These are phyloP conservation scores for Calidris pugnax DNA, from an alignment of 2,113 vertebrate species.

Conservation along the genomic window DNA sequence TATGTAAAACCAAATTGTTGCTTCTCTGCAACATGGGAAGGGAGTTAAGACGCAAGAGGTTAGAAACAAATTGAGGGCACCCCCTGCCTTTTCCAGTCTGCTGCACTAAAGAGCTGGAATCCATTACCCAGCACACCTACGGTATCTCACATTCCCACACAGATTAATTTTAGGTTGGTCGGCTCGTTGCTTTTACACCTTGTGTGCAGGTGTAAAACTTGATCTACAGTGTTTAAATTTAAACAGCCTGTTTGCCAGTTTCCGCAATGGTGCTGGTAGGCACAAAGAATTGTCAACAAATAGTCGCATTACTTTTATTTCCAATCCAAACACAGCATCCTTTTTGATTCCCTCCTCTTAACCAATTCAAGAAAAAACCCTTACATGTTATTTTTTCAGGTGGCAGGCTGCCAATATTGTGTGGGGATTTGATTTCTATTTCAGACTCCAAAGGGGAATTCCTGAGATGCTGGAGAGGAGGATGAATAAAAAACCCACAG, in stretches of 20 bases:
- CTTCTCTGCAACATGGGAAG: not conserved
- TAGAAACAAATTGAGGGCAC: conserved; percentile 4
- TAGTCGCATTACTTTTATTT: not conserved
- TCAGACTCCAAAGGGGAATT: conserved; percentile 22
- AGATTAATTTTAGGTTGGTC: conserved; percentile 57
- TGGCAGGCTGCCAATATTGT: not conserved
- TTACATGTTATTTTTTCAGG: not conserved
- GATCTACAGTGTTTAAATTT: conserved; percentile 31
- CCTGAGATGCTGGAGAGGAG: not conserved
- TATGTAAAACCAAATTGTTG: not conserved
- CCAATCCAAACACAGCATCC: not conserved
- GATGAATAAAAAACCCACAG: conserved; percentile 20
- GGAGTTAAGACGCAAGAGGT: not conserved
- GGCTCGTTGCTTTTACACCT: conserved; percentile 56
- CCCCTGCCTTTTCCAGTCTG: conserved; percentile 57
- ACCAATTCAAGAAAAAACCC: not conserved
- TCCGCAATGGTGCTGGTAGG: not conserved
- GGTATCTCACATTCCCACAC: conserved; percentile 48
- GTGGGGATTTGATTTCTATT: conserved; percentile 21
- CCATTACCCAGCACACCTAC: conserved; percentile 44
- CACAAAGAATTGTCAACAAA: not conserved
- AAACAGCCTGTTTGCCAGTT: not conserved
- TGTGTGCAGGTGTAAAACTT: conserved; percentile 56
- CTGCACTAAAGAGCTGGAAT: conserved; percentile 21
- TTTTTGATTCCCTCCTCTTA: not conserved